phyloP scores from a whole-genome alignment of 1,140 invertebrate genomes.

The Mactra quadrangularis region DNA sequence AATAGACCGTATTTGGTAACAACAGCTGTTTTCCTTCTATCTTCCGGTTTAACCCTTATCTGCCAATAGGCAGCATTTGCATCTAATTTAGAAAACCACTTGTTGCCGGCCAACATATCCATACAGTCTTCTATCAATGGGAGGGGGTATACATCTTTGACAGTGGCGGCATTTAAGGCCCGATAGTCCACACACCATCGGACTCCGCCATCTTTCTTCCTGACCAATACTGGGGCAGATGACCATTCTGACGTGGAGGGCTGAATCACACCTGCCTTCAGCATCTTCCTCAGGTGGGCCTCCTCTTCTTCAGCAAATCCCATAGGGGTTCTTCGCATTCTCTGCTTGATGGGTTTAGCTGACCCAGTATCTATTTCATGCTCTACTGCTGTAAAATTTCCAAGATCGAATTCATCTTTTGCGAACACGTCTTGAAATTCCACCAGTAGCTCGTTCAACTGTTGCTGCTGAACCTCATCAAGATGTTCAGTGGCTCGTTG shows the following conservation, averaged over 20 bases:
- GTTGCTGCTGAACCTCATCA: not conserved
- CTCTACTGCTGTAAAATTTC: conserved; percentile 35
- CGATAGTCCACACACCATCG: conserved; percentile 84
- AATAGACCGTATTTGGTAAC: conserved; percentile 31
- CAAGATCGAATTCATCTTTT: conserved; percentile 61
- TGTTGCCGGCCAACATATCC: conserved; percentile 27
- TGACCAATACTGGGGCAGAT: conserved; percentile 72
- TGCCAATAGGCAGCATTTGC: conserved; percentile 33
- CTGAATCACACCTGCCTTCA: conserved; percentile 60
- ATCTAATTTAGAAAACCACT: conserved; percentile 49
- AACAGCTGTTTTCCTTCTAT: conserved; percentile 14
- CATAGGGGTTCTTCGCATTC: conserved; percentile 36
- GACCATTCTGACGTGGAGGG: conserved; percentile 46
- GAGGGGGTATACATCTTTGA: conserved; percentile 84
- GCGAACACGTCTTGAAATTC: conserved; percentile 64
- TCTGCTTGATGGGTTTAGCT: conserved; percentile 29
- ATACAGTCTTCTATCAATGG: conserved; percentile 82
- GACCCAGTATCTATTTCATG: conserved; percentile 63
- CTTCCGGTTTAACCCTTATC: not conserved
- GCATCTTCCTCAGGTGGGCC: conserved; percentile 47
- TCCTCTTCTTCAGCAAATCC: conserved; percentile 53
- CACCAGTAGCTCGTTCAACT: not conserved
- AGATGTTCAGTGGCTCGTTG: not conserved
- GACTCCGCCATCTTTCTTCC: conserved; percentile 85
- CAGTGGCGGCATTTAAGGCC: conserved; percentile 82